Evolutionary conservation across 2,797 vertebrate genomes (phyloP).

Genomic region (Urosaurus nigricauda): DNA sequence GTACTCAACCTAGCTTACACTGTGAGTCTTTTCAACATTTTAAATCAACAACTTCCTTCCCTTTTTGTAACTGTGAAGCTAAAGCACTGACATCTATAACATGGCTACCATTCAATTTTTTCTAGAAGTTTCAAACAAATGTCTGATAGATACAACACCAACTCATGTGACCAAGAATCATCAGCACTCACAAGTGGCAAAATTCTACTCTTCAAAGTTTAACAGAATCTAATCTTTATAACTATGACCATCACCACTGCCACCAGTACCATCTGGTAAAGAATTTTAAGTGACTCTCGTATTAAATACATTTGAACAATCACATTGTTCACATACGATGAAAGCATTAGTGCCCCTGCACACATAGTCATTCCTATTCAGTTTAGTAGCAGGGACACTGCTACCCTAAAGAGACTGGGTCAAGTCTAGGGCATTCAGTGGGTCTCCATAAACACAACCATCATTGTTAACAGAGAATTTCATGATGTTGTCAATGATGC

Average conservation of each 20-base stretch:
- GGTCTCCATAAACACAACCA: background rate
- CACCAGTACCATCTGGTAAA: background rate
- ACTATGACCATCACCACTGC: background rate
- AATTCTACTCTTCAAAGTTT: background rate
- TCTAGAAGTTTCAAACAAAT: background rate
- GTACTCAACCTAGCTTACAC: background rate
- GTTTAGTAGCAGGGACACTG: background rate
- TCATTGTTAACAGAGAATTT: background rate
- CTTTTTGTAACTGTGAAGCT: background rate
- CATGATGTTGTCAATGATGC: too few relatives aligned
- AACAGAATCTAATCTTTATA: background rate
- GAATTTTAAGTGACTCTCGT: background rate
- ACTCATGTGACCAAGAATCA: background rate
- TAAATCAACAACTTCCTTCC: too few relatives aligned
- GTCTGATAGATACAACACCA: too few relatives aligned
- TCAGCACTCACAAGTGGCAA: background rate
- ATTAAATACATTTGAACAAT: background rate
- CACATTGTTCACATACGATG: background rate
- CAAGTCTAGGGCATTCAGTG: background rate
- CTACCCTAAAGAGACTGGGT: background rate
- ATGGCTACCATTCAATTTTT: background rate
- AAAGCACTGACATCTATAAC: background rate
- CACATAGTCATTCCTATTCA: background rate
- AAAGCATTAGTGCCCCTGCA: background rate
- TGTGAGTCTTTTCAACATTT: too few relatives aligned